Conservation (phyloP, 2,797 vertebrate species). For the Falco cherrug region DNA sequence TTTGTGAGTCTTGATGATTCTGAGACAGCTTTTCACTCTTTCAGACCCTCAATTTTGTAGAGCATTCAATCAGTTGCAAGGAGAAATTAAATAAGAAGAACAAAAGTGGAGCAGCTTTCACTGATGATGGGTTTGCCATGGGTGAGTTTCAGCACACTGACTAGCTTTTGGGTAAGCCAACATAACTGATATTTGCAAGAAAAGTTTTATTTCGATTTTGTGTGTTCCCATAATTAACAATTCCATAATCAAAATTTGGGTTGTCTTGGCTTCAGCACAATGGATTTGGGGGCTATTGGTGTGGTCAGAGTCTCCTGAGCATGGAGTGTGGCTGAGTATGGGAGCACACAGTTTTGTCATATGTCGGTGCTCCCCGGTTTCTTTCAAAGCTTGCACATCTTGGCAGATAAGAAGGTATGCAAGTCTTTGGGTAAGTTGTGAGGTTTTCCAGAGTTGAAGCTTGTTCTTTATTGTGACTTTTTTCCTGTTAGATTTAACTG, state of each 20-base stretch:
- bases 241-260: not conserved
- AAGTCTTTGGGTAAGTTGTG: not conserved
- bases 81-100: conserved; percentile 99
- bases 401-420: not conserved
- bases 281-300: not conserved
- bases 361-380: not conserved
- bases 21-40: conserved; percentile 4
- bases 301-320: not conserved
- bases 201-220: not conserved
- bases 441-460: not conserved
- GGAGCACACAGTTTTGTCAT: not conserved
- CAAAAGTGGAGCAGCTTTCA: conserved; percentile 95
- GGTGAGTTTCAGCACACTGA: conserved; percentile 78
- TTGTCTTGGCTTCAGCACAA: not conserved
- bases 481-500: not conserved
- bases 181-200: not conserved
- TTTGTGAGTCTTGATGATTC: not conserved
- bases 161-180: not conserved
- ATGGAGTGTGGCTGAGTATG: not conserved
- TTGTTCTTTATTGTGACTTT: not conserved
- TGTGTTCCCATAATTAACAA: not conserved
- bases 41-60: conserved; percentile 96
- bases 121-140: conserved; percentile 98
- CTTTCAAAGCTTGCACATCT: not conserved
- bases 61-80: conserved; percentile 97